Base-by-base conservation (phyloP, 2,888 invertebrate genomes). In the Diarsia rubi region DNA sequence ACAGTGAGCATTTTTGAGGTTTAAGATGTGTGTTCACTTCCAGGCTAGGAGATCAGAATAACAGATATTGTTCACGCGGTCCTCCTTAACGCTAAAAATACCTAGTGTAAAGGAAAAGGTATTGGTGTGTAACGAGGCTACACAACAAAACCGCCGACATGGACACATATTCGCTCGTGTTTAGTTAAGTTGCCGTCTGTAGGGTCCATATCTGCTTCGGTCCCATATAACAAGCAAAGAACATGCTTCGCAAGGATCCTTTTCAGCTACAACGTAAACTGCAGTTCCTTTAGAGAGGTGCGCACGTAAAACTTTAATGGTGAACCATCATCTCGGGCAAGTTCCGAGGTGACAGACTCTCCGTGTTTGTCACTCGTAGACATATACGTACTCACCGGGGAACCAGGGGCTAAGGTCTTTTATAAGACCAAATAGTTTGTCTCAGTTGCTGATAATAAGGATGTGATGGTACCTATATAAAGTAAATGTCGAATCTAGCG, bases 1-100 rank as follows among this genome's bases (percentile, higher is more conserved):
- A 71, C 44, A 45, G 68, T 81, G 63, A 69, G 49, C 49, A 66
- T 66, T 59, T 68, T 47, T 62, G 21, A 42, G 54, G 60, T 47
- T 37, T 31, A 52, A 45, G 19, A 67, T 78, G 49, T 81, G 54
- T 47, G 60, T 31, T 54, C n/a, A 27, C 8, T 49, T 16, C 21
- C 4, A n/a, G 31, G 47, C 14, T n/a, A 14, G 3, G 19, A 2
- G 31, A 24, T 49, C 21, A 24, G 57, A 54, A 47, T 65, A 44
- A 49, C 31, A 27, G 21, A 24, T 19, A 69, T 66, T 11, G 16
- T 44, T 19, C 44, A 44, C 27, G 8, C 14, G 6, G 14, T 27
- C 54, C 5, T 6, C 14, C 12, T 45, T 47, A 54, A 54, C 19
- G 12, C 16, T 44, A 63, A 16, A 67, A 59, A 16, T 5, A 8